A percentile compares a stretch with the other conserved stretches of the same genome.
Conservation (phyloP, 2,113 vertebrate genomes). For the cat (Felis catus) region DNA sequence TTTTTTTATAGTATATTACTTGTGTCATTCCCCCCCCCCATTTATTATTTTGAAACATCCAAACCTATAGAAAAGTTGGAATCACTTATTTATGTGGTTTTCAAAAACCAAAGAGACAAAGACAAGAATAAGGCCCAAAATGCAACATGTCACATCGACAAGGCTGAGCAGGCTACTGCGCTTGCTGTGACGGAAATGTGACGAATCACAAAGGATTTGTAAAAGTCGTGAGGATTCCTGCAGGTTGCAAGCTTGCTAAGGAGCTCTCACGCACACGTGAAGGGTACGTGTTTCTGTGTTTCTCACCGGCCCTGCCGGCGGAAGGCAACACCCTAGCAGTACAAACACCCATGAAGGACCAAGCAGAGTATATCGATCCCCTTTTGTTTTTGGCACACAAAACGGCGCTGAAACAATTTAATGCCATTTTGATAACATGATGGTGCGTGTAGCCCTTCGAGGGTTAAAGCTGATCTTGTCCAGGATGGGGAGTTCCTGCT, state of each 20-base stretch:
- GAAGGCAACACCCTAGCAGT: not conserved
- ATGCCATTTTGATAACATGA: slow-evolving; percentile 4
- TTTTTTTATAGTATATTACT: not conserved
- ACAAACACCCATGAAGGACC: not conserved
- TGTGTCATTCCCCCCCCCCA: not conserved
- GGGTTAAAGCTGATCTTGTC: not conserved
- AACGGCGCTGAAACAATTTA: not conserved
- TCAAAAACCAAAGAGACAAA: not conserved
- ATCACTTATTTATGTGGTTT: not conserved
- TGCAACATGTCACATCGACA: not conserved
- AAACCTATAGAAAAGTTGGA: slow-evolving; percentile 19
- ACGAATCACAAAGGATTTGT: not conserved
- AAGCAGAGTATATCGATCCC: not conserved
- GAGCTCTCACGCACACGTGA: not conserved
- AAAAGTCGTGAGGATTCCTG: not conserved
- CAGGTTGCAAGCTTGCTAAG: not conserved
- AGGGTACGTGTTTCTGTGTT: not conserved
- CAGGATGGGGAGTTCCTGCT: not conserved
- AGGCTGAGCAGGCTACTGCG: not conserved
- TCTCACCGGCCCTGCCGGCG: not conserved
- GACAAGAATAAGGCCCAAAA: not conserved
- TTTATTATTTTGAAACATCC: slow-evolving; percentile 21
- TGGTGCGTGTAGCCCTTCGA: not conserved
- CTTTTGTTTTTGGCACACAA: not conserved
- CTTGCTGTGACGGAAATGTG: slow-evolving; percentile 5